phyloP scores from a whole-genome alignment of 2,797 vertebrate genomes.

The Zalophus californianus region DNA sequence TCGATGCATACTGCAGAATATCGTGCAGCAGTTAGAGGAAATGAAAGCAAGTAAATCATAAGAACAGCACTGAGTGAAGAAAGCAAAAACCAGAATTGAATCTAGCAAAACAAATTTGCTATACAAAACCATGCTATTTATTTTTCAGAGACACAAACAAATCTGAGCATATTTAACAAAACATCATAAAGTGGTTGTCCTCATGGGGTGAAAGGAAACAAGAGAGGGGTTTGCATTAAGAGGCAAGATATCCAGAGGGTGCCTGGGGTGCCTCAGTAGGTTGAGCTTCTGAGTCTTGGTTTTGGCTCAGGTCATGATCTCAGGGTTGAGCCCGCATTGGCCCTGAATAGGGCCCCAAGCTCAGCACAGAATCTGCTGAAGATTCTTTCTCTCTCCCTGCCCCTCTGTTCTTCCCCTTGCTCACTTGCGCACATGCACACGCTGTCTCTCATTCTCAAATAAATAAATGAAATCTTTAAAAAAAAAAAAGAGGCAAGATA shows the following conservation, averaged over 20 bases:
- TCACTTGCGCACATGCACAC: neutral
- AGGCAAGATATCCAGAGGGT: neutral
- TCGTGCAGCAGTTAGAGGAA: neutral
- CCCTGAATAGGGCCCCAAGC: neutral
- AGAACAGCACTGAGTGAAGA: neutral
- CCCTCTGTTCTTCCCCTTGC: neutral
- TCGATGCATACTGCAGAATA: neutral
- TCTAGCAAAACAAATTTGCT: neutral
- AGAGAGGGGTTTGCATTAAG: neutral
- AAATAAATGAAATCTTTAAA: neutral
- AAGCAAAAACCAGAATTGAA: neutral
- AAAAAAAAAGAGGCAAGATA: neutral
- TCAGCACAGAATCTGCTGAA: neutral
- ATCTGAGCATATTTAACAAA: neutral
- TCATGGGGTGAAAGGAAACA: neutral
- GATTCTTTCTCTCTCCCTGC: neutral
- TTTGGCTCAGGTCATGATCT: neutral
- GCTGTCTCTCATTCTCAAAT: neutral
- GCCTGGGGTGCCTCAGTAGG: neutral
- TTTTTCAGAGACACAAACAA: conserved; percentile 18
- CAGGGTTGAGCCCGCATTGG: neutral
- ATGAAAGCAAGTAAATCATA: neutral
- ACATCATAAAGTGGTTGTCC: neutral
- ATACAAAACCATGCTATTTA: neutral
- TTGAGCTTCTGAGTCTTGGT: neutral